These are phyloP conservation scores for Silurus meridionalis DNA, from an alignment of 2,113 vertebrate species.

Conservation along the genomic window DNA sequence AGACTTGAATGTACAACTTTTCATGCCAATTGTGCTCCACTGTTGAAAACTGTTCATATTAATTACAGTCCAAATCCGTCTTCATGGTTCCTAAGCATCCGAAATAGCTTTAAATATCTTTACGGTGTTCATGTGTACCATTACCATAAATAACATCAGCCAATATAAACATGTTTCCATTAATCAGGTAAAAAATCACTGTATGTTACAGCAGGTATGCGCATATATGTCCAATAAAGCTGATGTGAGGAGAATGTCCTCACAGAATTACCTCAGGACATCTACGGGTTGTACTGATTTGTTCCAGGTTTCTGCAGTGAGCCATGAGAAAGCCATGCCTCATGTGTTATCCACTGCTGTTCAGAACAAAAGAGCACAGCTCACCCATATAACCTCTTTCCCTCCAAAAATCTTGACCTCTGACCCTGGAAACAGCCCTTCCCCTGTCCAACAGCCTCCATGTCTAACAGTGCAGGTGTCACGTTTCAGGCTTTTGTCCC, in stretches of 20 bases:
- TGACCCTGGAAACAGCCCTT: slow-evolving; percentile 56
- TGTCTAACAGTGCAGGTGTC: slow-evolving; percentile 69
- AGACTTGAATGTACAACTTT: no score
- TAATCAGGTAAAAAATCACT: background rate
- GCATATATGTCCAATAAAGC: no score
- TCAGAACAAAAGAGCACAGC: slow-evolving; percentile 80
- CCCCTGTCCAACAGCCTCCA: slow-evolving; percentile 48
- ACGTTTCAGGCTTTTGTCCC: slow-evolving; percentile 68
- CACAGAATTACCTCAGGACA: background rate
- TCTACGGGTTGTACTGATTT: background rate
- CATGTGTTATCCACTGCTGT: slow-evolving; percentile 75
- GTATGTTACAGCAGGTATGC: background rate
- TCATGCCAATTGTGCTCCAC: no score
- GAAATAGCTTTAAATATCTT: no score
- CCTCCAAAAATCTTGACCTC: slow-evolving; percentile 62
- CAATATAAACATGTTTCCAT: background rate
- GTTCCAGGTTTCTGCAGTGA: slow-evolving; percentile 22
- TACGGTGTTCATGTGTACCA: background rate
- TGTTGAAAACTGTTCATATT: no score
- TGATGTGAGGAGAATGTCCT: background rate
- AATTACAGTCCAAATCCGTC: no score
- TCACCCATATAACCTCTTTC: slow-evolving; percentile 64
- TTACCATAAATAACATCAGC: background rate
- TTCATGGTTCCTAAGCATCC: no score
- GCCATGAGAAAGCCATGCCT: slow-evolving; percentile 64